phyloP scores from a whole-genome alignment of 1,140 invertebrate genomes.

The Triops longicaudatus region DNA sequence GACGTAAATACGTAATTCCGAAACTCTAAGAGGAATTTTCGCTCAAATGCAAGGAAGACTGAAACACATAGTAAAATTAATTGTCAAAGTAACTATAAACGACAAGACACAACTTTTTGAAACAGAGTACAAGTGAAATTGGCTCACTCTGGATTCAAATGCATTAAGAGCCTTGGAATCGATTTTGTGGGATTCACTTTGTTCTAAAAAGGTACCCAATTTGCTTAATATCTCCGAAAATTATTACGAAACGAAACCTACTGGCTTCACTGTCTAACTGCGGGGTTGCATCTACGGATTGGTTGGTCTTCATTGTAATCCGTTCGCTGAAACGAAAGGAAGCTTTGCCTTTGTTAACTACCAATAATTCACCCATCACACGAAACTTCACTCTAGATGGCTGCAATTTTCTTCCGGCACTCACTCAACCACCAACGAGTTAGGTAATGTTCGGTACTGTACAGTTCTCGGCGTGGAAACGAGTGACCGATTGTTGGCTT shows the following conservation, averaged over 20 bases:
- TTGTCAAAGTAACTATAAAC: too few species aligned
- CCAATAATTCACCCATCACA: background rate
- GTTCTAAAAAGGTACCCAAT: too few species aligned
- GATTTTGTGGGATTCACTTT: too few species aligned
- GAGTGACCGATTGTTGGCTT: background rate
- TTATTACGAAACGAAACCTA: background rate
- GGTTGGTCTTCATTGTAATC: conserved; percentile 1
- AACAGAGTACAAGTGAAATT: too few species aligned
- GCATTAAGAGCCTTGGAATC: too few species aligned
- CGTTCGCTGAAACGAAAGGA: conserved; percentile 1
- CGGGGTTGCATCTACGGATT: background rate
- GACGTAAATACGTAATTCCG: too few species aligned
- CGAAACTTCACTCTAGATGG: background rate
- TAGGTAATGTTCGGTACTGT: background rate
- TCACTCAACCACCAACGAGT: background rate
- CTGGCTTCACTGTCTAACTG: background rate
- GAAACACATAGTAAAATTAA: too few species aligned
- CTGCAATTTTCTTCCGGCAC: background rate
- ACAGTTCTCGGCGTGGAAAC: background rate
- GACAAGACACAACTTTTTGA: too few species aligned
- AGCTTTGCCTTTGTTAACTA: background rate
- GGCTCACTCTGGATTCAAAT: too few species aligned
- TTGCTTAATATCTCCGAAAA: background rate
- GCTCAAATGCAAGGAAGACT: too few species aligned
- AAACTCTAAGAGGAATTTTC: too few species aligned